A percentile compares a stretch with the other conserved stretches of the same genome.
These are phyloP conservation scores for Homalodisca vitripennis DNA, from an alignment of 1,140 invertebrate genomes.

Conservation along the genomic window DNA sequence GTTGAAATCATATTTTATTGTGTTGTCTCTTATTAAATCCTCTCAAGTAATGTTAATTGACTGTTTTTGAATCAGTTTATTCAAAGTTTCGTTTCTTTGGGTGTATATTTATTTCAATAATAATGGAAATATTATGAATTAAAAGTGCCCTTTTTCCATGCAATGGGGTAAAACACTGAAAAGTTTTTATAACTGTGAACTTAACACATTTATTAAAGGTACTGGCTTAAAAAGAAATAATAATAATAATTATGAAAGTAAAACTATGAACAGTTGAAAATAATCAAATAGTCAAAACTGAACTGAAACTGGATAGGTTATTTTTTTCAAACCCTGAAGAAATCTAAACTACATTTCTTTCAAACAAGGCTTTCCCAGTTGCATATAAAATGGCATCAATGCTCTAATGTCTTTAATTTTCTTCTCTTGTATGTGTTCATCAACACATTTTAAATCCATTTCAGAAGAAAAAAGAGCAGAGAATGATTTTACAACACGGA, in stretches of 20 bases:
- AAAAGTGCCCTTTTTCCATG: slow-evolving; percentile 9
- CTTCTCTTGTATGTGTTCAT: not conserved
- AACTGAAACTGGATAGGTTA: too few relatives aligned
- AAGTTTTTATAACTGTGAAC: too few relatives aligned
- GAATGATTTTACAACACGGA: not conserved
- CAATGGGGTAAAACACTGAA: too few relatives aligned
- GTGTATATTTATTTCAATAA: not conserved
- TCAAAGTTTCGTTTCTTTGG: not conserved
- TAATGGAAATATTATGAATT: not conserved
- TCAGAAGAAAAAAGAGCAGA: not conserved
- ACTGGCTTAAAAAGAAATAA: too few relatives aligned
- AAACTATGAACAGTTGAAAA: too few relatives aligned
- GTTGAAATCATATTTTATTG: not conserved
- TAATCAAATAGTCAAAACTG: too few relatives aligned
- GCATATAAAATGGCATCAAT: not conserved
- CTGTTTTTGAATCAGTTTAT: not conserved
- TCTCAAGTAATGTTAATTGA: not conserved
- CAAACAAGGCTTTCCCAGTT: slow-evolving; percentile 5
- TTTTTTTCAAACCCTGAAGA: not conserved
- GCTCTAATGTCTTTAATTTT: not conserved
- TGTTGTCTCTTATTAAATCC: slow-evolving; percentile 1
- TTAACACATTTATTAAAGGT: too few relatives aligned
- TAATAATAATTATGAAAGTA: too few relatives aligned
- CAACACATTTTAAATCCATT: not conserved
- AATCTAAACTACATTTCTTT: slow-evolving; percentile 9